Evolutionary conservation across 2,888 invertebrate species (phyloP).

Genomic region (Stegophylla sp.): DNA sequence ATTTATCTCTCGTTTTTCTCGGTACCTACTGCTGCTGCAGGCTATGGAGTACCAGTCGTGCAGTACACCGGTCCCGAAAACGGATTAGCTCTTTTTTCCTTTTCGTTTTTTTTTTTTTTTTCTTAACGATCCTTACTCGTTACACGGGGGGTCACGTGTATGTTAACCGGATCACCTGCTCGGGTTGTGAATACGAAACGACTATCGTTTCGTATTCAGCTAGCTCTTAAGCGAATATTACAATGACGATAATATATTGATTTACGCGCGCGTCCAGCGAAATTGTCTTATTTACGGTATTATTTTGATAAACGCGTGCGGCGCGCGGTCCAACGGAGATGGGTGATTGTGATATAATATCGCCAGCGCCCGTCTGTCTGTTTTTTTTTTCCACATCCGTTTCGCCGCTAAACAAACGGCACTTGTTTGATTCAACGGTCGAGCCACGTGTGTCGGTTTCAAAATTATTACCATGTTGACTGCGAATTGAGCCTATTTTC

Average conservation of each 20-base stretch:
- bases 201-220: too few relatives aligned
- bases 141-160: neutral
- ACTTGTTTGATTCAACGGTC: too few relatives aligned
- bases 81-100: constrained; percentile 31
- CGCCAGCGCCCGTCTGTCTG: too few relatives aligned
- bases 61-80: constrained; percentile 35
- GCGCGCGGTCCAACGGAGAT: neutral
- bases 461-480: too few relatives aligned
- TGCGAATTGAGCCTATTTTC: too few relatives aligned
- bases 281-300: too few relatives aligned
- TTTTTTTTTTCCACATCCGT: too few relatives aligned
- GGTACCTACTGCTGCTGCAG: constrained; percentile 31
- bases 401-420: too few relatives aligned
- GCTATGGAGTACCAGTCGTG: constrained; percentile 13
- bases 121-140: constrained; percentile 48
- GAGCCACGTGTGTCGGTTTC: too few relatives aligned
- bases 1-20: constrained; percentile 42
- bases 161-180: constrained; percentile 20
- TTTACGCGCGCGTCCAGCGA: neutral
- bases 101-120: neutral
- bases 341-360: too few relatives aligned
- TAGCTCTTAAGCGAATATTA: constrained; percentile 16
- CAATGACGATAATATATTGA: too few relatives aligned
- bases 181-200: constrained; percentile 37
- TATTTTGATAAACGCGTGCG: neutral